Evolutionary conservation across 2,797 vertebrate genomes (phyloP).

Genomic region (Sebastes vulpes): DNA sequence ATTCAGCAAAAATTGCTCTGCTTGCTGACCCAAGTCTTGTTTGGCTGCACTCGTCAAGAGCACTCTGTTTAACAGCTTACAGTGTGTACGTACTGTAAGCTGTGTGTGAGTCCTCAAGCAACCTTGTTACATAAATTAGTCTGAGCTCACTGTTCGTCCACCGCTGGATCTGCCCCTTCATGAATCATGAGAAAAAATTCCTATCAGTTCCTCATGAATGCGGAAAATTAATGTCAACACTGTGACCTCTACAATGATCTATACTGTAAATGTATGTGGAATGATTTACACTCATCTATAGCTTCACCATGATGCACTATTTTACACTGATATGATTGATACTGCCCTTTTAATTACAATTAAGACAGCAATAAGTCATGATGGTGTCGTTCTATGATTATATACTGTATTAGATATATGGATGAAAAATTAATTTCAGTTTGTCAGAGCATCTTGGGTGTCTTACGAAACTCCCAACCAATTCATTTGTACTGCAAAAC

Average conservation of each 20-base stretch:
- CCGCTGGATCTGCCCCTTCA: neutral
- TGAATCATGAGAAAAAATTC: neutral
- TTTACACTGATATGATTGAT: neutral
- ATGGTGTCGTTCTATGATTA: neutral
- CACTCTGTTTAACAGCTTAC: constrained; percentile 23
- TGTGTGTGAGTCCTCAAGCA: neutral
- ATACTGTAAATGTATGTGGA: neutral
- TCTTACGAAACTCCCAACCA: neutral
- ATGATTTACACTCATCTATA: neutral
- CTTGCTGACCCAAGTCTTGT: constrained; percentile 21
- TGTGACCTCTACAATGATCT: neutral
- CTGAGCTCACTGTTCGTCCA: neutral
- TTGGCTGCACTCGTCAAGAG: constrained; percentile 33
- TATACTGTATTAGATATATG: neutral
- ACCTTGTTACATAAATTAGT: constrained; percentile 16
- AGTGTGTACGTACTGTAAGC: neutral
- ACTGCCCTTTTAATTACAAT: neutral
- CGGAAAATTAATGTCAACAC: neutral
- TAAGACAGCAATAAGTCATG: neutral
- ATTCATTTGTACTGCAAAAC: neutral
- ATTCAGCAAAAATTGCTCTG: constrained; percentile 12
- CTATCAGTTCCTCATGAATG: neutral
- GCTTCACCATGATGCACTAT: neutral
- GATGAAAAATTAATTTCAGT: neutral
- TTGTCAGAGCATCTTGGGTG: neutral